Evolutionary conservation across 2,888 invertebrate genomes (phyloP), one percentile per base, ranked within the genome.

Genomic region (Lepidocyrtinus sp.): DNA sequence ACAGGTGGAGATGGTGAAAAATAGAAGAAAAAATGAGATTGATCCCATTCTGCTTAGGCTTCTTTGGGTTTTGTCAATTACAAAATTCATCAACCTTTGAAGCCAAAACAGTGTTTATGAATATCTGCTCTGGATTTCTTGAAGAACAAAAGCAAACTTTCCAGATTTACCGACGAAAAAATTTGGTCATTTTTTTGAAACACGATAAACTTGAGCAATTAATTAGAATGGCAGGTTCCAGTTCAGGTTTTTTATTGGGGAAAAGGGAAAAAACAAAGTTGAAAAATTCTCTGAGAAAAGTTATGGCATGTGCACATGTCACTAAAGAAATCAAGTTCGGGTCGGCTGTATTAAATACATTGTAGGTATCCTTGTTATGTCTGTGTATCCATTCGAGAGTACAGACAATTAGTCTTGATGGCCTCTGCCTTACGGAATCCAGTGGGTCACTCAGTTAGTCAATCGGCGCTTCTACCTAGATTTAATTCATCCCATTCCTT

Each of bases 281-380:
- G 25, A 71, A 9, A 72, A 69, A 63, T 64, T 63, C 45, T 73
- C 46, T 50, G 59, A 64, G 62, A 75, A 75, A 80, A 75, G 62
- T 80, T 69, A 74, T 80, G 80, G 80, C 80, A 80, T 81, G 81
- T 72, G 81, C 81, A 81, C 81, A 81, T 72, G 68, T 72, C 72
- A 69, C 75, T 63, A 64, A 72, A 79, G 68, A 69, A 75, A 67
- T 72, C 71, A 75, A 72, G 71, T 75, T 64, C 59, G 70, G 22
- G n/a, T 17, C n/a, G 55, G 55, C 15, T 63, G 25, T n/a, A 63
- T 24, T n/a, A 61, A 36, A 17, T 67, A 25, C 68, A 46, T 73
- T n/a, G 50, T 78, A 77, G 72, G 73, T 72, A 73, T 68, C 25
- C 24, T 65, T 68, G 68, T 77, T 69, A 12, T 69, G 73, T 78